A percentile compares a stretch with the other conserved stretches of the same genome.
phyloP scores from a whole-genome alignment of 2,888 invertebrate genomes.

The Xestia xanthographa region DNA sequence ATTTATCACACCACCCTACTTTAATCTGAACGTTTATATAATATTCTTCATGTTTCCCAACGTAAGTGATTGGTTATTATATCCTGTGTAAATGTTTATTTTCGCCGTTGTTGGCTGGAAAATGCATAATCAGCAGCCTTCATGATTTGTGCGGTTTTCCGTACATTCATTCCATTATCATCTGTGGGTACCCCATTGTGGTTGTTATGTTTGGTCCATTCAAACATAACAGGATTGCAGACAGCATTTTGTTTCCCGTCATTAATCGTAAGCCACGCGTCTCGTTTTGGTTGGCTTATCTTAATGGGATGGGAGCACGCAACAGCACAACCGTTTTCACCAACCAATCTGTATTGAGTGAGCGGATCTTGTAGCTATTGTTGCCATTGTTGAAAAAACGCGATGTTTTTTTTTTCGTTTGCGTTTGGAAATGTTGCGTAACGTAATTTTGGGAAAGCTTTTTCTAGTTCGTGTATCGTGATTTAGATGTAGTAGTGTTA shows the following conservation, averaged over 20 bases:
- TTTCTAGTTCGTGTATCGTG: conserved; percentile 24
- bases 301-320: conserved; percentile 81
- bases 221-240: conserved; percentile 76
- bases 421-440: conserved; percentile 34
- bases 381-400: conserved; percentile 54
- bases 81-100: conserved; percentile 43
- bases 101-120: conserved; percentile 37
- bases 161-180: conserved; percentile 64
- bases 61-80: conserved; percentile 54
- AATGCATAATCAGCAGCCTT: conserved; percentile 58
- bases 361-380: conserved; percentile 64
- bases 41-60: conserved; percentile 44
- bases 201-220: conserved; percentile 69
- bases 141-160: conserved; percentile 62
- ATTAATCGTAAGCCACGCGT: conserved; percentile 82
- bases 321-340: conserved; percentile 74
- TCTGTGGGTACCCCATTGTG: conserved; percentile 57
- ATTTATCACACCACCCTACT: conserved; percentile 43
- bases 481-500: conserved; percentile 14
- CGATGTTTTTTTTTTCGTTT: conserved; percentile 39
- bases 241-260: conserved; percentile 80
- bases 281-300: conserved; percentile 82
- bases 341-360: conserved; percentile 72
- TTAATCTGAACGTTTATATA: conserved; percentile 33
- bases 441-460: conserved; percentile 55